These are phyloP conservation scores for Diachrysia chrysitis DNA, from an alignment of 2,888 invertebrate species.

Conservation along the genomic window DNA sequence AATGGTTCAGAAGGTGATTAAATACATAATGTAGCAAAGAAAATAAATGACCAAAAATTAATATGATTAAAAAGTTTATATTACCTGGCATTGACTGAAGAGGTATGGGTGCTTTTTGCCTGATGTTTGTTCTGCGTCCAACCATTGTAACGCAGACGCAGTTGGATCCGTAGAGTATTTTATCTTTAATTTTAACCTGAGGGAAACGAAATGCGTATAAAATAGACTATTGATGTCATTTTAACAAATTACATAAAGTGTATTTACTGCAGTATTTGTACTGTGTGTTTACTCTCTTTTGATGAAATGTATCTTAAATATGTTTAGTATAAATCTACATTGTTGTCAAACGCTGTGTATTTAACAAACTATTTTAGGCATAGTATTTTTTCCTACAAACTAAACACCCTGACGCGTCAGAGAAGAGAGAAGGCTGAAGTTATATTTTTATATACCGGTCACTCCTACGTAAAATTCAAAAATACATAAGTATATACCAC, in stretches of 20 bases:
- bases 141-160: conserved; percentile 97
- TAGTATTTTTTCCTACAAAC: too few species aligned
- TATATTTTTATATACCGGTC: neutral
- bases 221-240: neutral
- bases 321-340: too few species aligned
- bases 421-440: neutral
- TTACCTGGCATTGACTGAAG: conserved; percentile 94
- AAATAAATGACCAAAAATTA: too few species aligned
- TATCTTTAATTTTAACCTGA: conserved; percentile 89
- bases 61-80: neutral
- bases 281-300: too few species aligned
- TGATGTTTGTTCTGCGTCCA: conserved; percentile 95
- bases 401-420: neutral
- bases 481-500: too few species aligned
- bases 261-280: too few species aligned
- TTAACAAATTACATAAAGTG: too few species aligned
- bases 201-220: conserved; percentile 47
- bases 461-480: neutral
- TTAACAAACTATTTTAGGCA: too few species aligned
- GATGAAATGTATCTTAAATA: too few species aligned
- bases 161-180: conserved; percentile 93
- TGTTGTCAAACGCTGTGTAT: too few species aligned
- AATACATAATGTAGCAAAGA: neutral
- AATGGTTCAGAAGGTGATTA: too few species aligned
- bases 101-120: conserved; percentile 96